Conservation (phyloP, 2,888 invertebrate genomes). For the Siphlonurus alternatus region DNA sequence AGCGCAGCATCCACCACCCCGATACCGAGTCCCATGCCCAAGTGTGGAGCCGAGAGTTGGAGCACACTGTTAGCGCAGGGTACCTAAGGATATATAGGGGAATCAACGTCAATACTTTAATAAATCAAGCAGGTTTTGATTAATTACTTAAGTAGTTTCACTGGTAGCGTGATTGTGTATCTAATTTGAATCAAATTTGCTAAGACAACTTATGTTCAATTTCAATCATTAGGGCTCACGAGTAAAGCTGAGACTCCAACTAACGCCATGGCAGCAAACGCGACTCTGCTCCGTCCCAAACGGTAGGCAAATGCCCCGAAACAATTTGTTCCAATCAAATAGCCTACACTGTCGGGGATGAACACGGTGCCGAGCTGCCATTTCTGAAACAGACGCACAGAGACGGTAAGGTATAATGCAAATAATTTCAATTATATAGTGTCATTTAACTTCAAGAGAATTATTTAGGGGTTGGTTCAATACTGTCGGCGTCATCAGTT, state of each 20-base stretch:
- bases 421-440: background rate
- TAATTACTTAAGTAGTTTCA: slow-evolving; percentile 5
- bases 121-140: background rate
- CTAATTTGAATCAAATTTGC: too few relatives aligned
- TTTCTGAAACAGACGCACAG: slow-evolving; percentile 32
- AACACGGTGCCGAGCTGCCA: slow-evolving; percentile 71
- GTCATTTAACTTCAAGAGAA: background rate
- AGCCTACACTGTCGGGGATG: slow-evolving; percentile 71
- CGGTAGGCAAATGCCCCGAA: slow-evolving; percentile 49
- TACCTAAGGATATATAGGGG: slow-evolving; percentile 29
- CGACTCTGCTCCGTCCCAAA: slow-evolving; percentile 45
- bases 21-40: slow-evolving; percentile 62
- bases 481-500: too few relatives aligned
- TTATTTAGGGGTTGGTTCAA: too few relatives aligned
- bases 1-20: slow-evolving; percentile 66
- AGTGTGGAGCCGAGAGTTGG: slow-evolving; percentile 55
- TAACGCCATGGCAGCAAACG: slow-evolving; percentile 41
- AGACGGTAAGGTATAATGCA: too few relatives aligned
- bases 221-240: slow-evolving; percentile 29
- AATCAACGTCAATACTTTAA: slow-evolving; percentile 8
- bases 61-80: slow-evolving; percentile 43
- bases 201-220: too few relatives aligned
- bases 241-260: slow-evolving; percentile 44
- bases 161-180: background rate
- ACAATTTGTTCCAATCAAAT: slow-evolving; percentile 63